Base-by-base conservation (phyloP, 2,797 vertebrate genomes). In the Cyprinella venusta region DNA sequence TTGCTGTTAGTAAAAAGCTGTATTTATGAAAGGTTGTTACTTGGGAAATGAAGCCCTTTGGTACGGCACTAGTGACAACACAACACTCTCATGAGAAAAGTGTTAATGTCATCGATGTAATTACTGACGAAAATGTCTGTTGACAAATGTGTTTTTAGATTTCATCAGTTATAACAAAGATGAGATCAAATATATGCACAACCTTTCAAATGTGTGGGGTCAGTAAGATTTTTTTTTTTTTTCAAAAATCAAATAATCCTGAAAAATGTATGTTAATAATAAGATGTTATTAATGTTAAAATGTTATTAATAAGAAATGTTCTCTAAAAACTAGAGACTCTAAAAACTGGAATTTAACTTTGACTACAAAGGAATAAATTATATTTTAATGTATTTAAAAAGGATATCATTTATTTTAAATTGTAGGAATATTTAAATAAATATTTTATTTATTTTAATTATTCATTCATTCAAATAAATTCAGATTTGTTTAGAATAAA, bases 11-110 rank as follows among this genome's bases (percentile, higher is more conserved):
- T 33, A 52, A 65, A 64, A 78, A 48, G 10, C 61, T 48, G 42
- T 36, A 33, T 61, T 71, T 72, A 24, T 72, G 26, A 72, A 72
- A 63, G 26, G 68, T 63, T 72, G 56, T 72, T 72, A 72, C 69
- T 48, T 42, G 13, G 68, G 69, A 81, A 40, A 81, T 42, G 12
- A 70, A 52, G 67, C 56, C 19, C 54, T 63, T 36, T 8, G 68
- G 19, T 50, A n/a, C 21, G 7, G 40, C 19, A 24, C 42, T 72
- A 48, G 18, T 50, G 21, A 74, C 30, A 74, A 64, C 56, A 81
- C 72, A 64, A 69, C 50, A 59, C 40, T 63, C 65, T 61, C 38
- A 16, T 21, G 36, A 80, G 65, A 50, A 4, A n/a, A 40, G 36
- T 26, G 33, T 42, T 76, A 59, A 40, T 76, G 36, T 76, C 54